These are phyloP conservation scores for Otolemur garnettii DNA, from an alignment of 2,113 vertebrate species.

Conservation along the genomic window DNA sequence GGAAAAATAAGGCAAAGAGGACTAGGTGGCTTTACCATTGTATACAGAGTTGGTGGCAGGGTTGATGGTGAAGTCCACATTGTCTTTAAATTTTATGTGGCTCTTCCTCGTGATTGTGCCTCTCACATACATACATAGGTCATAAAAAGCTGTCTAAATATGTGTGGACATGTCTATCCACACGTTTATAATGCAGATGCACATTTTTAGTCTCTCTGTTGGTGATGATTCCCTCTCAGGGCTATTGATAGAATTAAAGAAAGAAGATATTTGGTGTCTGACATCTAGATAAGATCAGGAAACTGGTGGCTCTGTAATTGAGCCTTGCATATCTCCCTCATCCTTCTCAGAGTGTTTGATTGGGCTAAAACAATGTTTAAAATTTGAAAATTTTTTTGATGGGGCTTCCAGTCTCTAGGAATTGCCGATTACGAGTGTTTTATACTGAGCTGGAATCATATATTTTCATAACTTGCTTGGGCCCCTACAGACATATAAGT, in stretches of 20 bases:
- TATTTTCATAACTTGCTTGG: background rate
- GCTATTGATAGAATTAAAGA: background rate
- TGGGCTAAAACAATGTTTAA: constrained; percentile 35
- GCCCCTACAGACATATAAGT: background rate
- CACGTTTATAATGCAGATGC: background rate
- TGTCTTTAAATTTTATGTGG: background rate
- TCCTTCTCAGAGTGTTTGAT: background rate
- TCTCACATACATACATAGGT: background rate
- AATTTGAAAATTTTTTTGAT: background rate
- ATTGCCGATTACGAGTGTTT: background rate
- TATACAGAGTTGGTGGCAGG: background rate
- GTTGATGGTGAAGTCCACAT: background rate
- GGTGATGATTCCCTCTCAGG: background rate
- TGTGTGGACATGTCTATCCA: background rate
- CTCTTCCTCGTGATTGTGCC: background rate
- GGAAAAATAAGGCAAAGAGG: constrained; percentile 16
- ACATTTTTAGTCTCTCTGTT: background rate
- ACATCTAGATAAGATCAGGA: background rate
- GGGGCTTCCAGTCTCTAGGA: background rate
- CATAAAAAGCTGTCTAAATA: background rate
- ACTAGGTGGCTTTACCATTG: background rate
- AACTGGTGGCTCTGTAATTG: background rate
- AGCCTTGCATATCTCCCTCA: background rate
- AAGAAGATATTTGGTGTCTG: background rate
- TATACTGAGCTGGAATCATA: background rate